These are phyloP conservation scores for Ladona fulva DNA, from an alignment of 1,140 invertebrate genomes.

Conservation along the genomic window DNA sequence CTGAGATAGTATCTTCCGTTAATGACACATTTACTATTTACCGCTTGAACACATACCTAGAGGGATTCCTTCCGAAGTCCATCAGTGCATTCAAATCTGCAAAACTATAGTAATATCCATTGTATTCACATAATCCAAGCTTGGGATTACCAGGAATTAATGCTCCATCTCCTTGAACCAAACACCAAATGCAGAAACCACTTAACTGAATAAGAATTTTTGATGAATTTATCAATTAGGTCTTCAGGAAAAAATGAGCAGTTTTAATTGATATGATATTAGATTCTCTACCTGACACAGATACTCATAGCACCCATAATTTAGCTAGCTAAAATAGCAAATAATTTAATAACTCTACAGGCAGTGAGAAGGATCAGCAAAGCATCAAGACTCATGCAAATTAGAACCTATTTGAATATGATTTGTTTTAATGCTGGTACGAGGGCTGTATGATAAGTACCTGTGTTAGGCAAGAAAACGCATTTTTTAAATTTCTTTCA, in stretches of 20 bases:
- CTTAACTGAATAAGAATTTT: conserved; percentile 42
- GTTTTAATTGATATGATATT: background rate
- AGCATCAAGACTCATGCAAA: background rate
- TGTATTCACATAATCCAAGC: conserved; percentile 46
- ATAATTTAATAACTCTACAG: too few species aligned
- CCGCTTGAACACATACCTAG: conserved; percentile 36
- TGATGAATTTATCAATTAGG: background rate
- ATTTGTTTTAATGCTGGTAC: background rate
- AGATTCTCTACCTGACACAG: background rate
- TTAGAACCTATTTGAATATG: too few species aligned
- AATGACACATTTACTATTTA: conserved; percentile 10
- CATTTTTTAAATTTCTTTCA: too few species aligned
- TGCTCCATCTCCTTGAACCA: conserved; percentile 46
- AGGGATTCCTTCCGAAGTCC: conserved; percentile 47
- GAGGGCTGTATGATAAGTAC: too few species aligned
- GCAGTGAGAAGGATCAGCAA: too few species aligned
- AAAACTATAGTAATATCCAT: conserved; percentile 47
- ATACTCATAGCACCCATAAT: too few species aligned
- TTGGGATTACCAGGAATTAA: conserved; percentile 55
- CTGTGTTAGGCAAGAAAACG: too few species aligned
- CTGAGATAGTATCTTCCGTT: too few species aligned
- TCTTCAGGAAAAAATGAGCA: background rate
- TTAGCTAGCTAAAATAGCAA: too few species aligned
- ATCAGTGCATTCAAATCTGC: conserved; percentile 42
- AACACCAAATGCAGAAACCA: conserved; percentile 53